Percentiles rank a stretch among this genome's conserved stretches.
These are phyloP conservation scores for Penaeus japonicus DNA, from an alignment of 1,140 invertebrate genomes.

Conservation along the genomic window DNA sequence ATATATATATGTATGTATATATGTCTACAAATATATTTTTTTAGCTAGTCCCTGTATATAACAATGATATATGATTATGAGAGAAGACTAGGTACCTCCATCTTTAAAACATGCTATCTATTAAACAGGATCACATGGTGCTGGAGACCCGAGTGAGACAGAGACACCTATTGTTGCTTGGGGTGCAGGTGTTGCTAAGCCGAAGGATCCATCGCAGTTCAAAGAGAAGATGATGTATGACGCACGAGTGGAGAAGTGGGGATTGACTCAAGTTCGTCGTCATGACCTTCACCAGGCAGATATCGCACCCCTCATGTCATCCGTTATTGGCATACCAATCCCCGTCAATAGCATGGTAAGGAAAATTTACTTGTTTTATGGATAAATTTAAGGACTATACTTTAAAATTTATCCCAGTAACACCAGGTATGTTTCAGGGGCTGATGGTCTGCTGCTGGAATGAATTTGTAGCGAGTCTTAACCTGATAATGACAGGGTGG, in stretches of 20 bases:
- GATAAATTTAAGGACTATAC: too few relatives aligned
- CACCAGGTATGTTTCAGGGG: too few relatives aligned
- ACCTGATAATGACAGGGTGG: too few relatives aligned
- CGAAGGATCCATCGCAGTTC: conserved; percentile 46
- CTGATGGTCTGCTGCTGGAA: too few relatives aligned
- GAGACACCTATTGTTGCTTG: conserved; percentile 91
- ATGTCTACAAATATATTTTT: too few relatives aligned
- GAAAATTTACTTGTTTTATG: conserved; percentile 29
- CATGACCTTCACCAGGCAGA: conserved; percentile 86
- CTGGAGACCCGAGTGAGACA: conserved; percentile 90
- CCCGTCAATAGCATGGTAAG: conserved; percentile 90
- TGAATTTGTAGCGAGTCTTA: too few relatives aligned
- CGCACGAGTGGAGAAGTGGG: conserved; percentile 28
- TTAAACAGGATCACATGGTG: conserved; percentile 83
- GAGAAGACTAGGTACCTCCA: too few relatives aligned
- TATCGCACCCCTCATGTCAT: conserved; percentile 86
- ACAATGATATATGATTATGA: too few relatives aligned
- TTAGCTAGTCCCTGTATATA: too few relatives aligned
- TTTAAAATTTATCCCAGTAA: too few relatives aligned
- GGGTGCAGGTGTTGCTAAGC: conserved; percentile 81
- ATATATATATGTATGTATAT: too few relatives aligned
- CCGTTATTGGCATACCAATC: conserved; percentile 83
- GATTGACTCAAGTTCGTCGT: conserved; percentile 59
- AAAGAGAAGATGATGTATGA: conserved; percentile 53
- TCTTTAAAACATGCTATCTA: not conserved